phyloP scores from a whole-genome alignment of 2,888 invertebrate genomes.

The Nemotelus pantherinus region DNA sequence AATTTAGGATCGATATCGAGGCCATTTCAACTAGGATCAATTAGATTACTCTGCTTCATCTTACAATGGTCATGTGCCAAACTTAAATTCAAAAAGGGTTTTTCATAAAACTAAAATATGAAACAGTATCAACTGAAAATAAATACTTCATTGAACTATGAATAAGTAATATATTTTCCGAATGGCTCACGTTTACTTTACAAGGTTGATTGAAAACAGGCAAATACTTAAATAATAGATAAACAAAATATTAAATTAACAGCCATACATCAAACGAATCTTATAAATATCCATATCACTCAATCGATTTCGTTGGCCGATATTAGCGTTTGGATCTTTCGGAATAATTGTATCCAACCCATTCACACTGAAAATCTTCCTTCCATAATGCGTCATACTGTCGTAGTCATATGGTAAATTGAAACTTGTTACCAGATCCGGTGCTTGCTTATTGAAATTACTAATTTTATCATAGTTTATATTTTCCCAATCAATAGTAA shows the following conservation, averaged over 20 bases:
- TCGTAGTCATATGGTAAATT: slow-evolving; percentile 79
- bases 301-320: slow-evolving; percentile 57
- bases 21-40: too few relatives aligned
- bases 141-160: too few relatives aligned
- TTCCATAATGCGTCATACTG: slow-evolving; percentile 83
- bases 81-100: too few relatives aligned
- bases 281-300: slow-evolving; percentile 57
- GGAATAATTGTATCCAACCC: slow-evolving; percentile 75
- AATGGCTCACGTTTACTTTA: too few relatives aligned
- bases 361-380: slow-evolving; percentile 77
- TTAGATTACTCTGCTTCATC: too few relatives aligned
- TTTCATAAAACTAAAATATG: too few relatives aligned
- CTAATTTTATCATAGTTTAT: slow-evolving; percentile 68
- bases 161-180: too few relatives aligned
- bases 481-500: slow-evolving; percentile 66
- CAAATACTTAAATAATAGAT: too few relatives aligned
- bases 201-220: too few relatives aligned
- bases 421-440: slow-evolving; percentile 68
- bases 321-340: slow-evolving; percentile 54
- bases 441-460: slow-evolving; percentile 76
- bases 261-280: slow-evolving; percentile 60
- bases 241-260: slow-evolving; percentile 44
- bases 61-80: too few relatives aligned
- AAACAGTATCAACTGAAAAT: too few relatives aligned
- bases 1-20: too few relatives aligned